Evolutionary conservation across 2,797 vertebrate species (phyloP), one percentile per base, ranked within the genome.

Genomic region (Eidolon dupreanum): DNA sequence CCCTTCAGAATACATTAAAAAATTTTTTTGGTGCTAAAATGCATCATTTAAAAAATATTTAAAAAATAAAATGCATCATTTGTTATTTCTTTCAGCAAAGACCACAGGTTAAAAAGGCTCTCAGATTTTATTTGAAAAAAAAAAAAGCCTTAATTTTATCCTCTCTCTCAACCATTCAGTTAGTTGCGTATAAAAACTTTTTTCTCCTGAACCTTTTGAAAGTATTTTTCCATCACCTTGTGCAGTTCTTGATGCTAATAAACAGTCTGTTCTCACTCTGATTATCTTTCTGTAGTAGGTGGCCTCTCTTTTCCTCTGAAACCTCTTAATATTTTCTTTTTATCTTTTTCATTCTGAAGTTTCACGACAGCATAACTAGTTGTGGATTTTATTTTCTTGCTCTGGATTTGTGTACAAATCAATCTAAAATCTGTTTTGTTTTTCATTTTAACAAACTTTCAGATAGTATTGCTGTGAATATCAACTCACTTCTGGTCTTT

Each of bases 131-230:
- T 57, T 28, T 92, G 11, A 13, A 13, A 4, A n/a, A 57, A 36
- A 55, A 71, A n/a, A 57, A 65, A 17, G 3, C 2, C n/a, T 86
- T 66, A 73, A 43, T 74, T 84, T 91, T 26, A 24, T 22, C 7
- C 10, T 43, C 20, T 36, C 4, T 75, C 19, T 90, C 70, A 51
- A 46, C 8, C 36, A 66, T 28, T 74, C 15, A 75, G 77, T 78
- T 91, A 94, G 78, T 57, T 94, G 57, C 22, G 31, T 92, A 68
- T 93, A 91, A 94, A 94, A 33, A 33, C 53, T 55, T 5, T 70
- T 86, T 83, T 94, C 43, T 87, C 17, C 10, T 68, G 6, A 78
- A 17, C 1, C 1, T 86, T 68, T 73, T 57, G n/a, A 89, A 87
- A 57, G 0, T 87, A 88, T 61, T 1, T 85, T 94, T n/a, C 16